Evolutionary conservation across 1,140 invertebrate genomes (phyloP), one percentile per base, ranked within the genome.

Genomic region (Diuraphis noxia): DNA sequence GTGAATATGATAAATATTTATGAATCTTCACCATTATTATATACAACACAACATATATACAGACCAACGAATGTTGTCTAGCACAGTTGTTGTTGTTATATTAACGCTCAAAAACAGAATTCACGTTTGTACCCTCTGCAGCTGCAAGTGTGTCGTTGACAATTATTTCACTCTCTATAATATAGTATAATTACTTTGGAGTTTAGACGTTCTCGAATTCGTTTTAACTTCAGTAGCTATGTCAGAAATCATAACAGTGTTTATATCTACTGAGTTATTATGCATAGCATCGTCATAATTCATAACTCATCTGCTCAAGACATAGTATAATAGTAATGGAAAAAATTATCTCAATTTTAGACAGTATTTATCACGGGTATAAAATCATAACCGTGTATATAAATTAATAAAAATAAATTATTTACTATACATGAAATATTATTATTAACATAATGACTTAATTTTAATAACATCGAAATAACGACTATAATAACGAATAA

Each of bases 11-110:
- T 72, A 72, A 72, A 72, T 72, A 72, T 72, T 72, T n/a, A 72
- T 72, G 56, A 72, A 72, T 72, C 56, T 72, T n/a, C 56, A n/a
- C 56, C 56, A 72, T 72, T 72, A 72, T 72, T 72, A 72, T n/a
- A n/a, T 72, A 72, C 56, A 72, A n/a, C 34, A 72, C 56, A 72
- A n/a, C 17, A 72, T 72, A n/a, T 43, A 43, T 43, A 23, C 56
- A n/a, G 30, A n/a, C 56, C 56, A 13, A 72, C 56, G 17, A 72
- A n/a, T 63, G n/a, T 63, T 63, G 56, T 63, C 30, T 63, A 63
- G 30, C n/a, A 17, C 13, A 72, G 56, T 72, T 52, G 9, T 56
- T n/a, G n/a, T n/a, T 72, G n/a, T 72, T 72, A n/a, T 34, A 72
- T n/a, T 72, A 72, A 72, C 56, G 13, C 30, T n/a, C 56, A n/a